A percentile compares a stretch with the other conserved stretches of the same genome.
These are phyloP conservation scores for Neuroscelio doddi DNA, from an alignment of 2,888 invertebrate genomes.

Conservation along the genomic window DNA sequence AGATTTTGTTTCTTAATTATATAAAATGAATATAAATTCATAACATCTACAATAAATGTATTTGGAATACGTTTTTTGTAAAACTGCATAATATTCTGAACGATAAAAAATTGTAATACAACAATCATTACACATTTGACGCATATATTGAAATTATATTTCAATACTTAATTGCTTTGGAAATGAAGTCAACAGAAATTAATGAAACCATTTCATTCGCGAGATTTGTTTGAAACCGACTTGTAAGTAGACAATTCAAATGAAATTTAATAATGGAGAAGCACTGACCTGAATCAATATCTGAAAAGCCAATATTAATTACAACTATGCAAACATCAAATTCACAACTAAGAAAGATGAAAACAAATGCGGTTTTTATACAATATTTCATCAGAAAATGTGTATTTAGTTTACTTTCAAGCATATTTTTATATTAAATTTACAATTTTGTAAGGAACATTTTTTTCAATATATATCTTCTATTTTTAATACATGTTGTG, in stretches of 20 bases:
- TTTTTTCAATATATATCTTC: too few relatives aligned
- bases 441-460: too few relatives aligned
- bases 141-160: constrained; percentile 33
- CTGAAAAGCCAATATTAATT: constrained; percentile 43
- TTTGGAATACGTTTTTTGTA: constrained; percentile 43
- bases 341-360: constrained; percentile 33
- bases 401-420: constrained; percentile 34
- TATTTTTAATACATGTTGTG: too few relatives aligned
- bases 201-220: constrained; percentile 12
- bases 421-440: too few relatives aligned
- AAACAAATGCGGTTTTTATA: constrained; percentile 34
- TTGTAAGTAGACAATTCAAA: constrained; percentile 27
- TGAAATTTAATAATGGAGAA: constrained; percentile 38
- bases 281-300: constrained; percentile 41
- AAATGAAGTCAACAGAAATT: constrained; percentile 35
- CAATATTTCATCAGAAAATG: constrained; percentile 23
- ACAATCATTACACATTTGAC: not conserved
- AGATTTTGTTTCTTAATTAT: too few relatives aligned
- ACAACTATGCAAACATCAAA: constrained; percentile 40
- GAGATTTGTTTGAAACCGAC: constrained; percentile 17
- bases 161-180: constrained; percentile 32
- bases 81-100: too few relatives aligned
- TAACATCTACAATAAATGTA: too few relatives aligned
- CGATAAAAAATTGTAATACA: too few relatives aligned
- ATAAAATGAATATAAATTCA: too few relatives aligned